A percentile compares a stretch with the other conserved stretches of the same genome.
Evolutionary conservation across 2,888 invertebrate genomes (phyloP).

Genomic region (Dinocampus coccinellae): DNA sequence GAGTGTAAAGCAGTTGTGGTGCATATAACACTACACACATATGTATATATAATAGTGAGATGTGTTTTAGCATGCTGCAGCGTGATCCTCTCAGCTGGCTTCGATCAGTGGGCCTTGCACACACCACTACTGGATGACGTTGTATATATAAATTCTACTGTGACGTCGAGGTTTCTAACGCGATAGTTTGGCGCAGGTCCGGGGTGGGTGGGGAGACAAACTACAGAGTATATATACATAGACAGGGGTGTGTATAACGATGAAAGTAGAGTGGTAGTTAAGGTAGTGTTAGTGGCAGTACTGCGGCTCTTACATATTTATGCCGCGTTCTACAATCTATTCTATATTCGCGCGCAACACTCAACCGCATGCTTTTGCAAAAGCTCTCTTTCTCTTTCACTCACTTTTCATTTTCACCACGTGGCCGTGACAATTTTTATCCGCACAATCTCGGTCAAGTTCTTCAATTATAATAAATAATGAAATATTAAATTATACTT

Average conservation of each 20-base stretch:
- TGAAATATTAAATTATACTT: no score
- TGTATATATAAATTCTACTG: conserved; percentile 18
- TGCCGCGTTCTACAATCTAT: conserved; percentile 62
- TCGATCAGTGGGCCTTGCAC: conserved; percentile 58
- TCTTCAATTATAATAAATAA: background rate
- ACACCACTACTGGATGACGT: conserved; percentile 41
- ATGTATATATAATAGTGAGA: conserved; percentile 17
- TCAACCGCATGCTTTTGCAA: conserved; percentile 33
- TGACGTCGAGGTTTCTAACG: conserved; percentile 27
- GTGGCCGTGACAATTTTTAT: conserved; percentile 32
- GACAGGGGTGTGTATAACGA: background rate
- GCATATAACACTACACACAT: background rate
- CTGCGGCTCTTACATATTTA: conserved; percentile 67
- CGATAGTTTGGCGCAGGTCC: conserved; percentile 46
- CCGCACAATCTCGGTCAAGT: conserved; percentile 31
- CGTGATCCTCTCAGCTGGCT: conserved; percentile 62
- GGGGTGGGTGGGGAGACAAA: conserved; percentile 30
- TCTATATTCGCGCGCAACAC: conserved; percentile 48
- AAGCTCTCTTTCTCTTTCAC: no score
- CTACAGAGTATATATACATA: conserved; percentile 1
- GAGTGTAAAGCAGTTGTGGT: conserved; percentile 33
- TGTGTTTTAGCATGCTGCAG: conserved; percentile 32
- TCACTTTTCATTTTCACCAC: no score
- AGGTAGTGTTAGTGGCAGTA: background rate
- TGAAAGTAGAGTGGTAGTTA: background rate